Evolutionary conservation across 2,113 vertebrate species (phyloP).

Genomic region (Orientallactaga bullata): DNA sequence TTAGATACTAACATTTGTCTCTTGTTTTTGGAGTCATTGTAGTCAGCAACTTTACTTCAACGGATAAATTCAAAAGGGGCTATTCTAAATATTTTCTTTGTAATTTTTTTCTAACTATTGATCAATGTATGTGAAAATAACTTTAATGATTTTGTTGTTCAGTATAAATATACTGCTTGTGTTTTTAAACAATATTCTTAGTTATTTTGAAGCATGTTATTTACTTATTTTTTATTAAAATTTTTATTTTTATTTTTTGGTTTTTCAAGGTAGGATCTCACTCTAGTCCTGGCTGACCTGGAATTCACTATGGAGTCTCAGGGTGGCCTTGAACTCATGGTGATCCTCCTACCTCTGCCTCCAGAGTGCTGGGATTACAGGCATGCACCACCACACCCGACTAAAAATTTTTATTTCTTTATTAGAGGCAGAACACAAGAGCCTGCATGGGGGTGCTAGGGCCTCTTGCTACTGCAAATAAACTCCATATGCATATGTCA

Average conservation of each 20-base stretch:
- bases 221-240: not conserved
- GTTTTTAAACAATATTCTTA: slow-evolving; percentile 47
- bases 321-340: too few relatives aligned
- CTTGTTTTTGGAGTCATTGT: slow-evolving; percentile 31
- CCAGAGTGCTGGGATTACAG: too few relatives aligned
- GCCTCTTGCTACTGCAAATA: too few relatives aligned
- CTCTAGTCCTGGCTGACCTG: too few relatives aligned
- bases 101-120: slow-evolving; percentile 48
- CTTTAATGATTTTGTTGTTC: slow-evolving; percentile 50
- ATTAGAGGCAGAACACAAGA: too few relatives aligned
- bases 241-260: not conserved
- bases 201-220: slow-evolving; percentile 45
- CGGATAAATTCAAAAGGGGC: slow-evolving; percentile 25
- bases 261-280: too few relatives aligned
- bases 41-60: slow-evolving; percentile 55
- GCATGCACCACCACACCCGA: too few relatives aligned
- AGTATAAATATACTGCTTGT: slow-evolving; percentile 38
- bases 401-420: not conserved
- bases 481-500: too few relatives aligned
- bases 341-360: too few relatives aligned
- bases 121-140: slow-evolving; percentile 38
- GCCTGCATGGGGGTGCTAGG: too few relatives aligned
- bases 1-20: slow-evolving; percentile 40
- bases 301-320: too few relatives aligned
- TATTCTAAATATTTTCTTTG: slow-evolving; percentile 40